A percentile compares a stretch with the other conserved stretches of the same genome.
Conservation (phyloP, 2,113 vertebrate genomes). For the Ginglymostoma cirratum region DNA sequence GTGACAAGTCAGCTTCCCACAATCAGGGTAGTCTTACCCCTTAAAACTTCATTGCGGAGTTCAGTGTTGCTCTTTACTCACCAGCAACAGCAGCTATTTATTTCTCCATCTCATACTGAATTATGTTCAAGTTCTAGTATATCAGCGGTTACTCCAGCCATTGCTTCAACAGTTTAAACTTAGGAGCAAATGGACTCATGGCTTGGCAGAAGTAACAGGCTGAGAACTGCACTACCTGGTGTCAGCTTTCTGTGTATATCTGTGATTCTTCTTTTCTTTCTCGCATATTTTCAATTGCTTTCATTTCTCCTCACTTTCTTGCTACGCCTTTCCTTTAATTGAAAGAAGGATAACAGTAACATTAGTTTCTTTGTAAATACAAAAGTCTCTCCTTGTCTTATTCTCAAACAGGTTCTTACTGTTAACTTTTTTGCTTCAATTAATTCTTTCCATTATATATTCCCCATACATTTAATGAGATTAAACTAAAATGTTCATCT, state of each 20-base stretch:
- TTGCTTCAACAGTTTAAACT: slow-evolving; percentile 10
- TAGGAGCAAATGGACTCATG: background rate
- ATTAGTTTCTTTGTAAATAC: slow-evolving; percentile 14
- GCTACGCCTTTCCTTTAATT: slow-evolving; percentile 33
- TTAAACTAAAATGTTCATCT: background rate
- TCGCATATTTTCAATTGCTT: slow-evolving; percentile 33
- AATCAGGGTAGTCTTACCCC: background rate
- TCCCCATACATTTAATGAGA: background rate
- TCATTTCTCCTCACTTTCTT: slow-evolving; percentile 36
- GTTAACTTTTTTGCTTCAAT: background rate
- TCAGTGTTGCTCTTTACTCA: background rate
- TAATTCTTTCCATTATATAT: background rate
- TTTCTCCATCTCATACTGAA: background rate
- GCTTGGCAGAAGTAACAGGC: background rate
- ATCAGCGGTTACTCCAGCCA: slow-evolving; percentile 1
- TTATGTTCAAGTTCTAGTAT: background rate
- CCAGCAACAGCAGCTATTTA: background rate
- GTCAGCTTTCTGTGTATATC: slow-evolving; percentile 27
- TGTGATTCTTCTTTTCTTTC: slow-evolving; percentile 37
- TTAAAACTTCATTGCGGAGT: background rate
- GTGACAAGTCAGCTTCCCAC: background rate
- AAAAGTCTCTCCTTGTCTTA: background rate
- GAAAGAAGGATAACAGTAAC: slow-evolving; percentile 31
- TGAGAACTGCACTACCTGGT: slow-evolving; percentile 30
- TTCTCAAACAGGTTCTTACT: background rate